A percentile compares a stretch with the other conserved stretches of the same genome.
Evolutionary conservation across 1,140 invertebrate species (phyloP).

Genomic region (Daktulosphaira vitifoliae): DNA sequence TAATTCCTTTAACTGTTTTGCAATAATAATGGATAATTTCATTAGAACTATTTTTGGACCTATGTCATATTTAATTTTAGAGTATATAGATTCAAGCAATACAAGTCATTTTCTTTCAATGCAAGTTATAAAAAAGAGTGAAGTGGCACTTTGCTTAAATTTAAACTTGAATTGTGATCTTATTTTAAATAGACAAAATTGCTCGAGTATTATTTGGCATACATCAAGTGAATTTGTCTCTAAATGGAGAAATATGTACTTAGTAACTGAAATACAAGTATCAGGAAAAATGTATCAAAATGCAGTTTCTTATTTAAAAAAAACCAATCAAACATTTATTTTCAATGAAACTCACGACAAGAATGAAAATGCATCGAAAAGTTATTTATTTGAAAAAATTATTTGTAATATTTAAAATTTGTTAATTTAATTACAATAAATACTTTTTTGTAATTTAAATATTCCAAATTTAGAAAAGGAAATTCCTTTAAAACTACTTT

Average conservation of each 20-base stretch:
- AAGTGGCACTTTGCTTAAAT: slow-evolving; percentile 16
- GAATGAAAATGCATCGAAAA: slow-evolving; percentile 6
- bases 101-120: slow-evolving; percentile 5
- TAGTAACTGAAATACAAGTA: slow-evolving; percentile 22
- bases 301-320: slow-evolving; percentile 7
- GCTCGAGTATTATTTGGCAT: slow-evolving; percentile 29
- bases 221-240: slow-evolving; percentile 12
- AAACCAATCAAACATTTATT: slow-evolving; percentile 4
- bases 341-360: not conserved
- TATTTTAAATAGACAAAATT: not conserved
- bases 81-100: slow-evolving; percentile 11
- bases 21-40: slow-evolving; percentile 8
- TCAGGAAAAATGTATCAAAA: slow-evolving; percentile 24
- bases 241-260: slow-evolving; percentile 10
- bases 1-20: slow-evolving; percentile 15
- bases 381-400: slow-evolving; percentile 7
- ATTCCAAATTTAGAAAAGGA: too few species aligned
- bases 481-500: too few species aligned
- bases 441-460: too few species aligned
- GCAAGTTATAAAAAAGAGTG: slow-evolving; percentile 21
- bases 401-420: too few species aligned
- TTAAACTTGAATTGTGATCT: not conserved
- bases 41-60: slow-evolving; percentile 20
- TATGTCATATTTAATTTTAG: slow-evolving; percentile 23
- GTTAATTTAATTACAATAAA: too few species aligned